These are phyloP conservation scores for Formica selysi DNA, from an alignment of 1,140 invertebrate genomes.

Conservation along the genomic window DNA sequence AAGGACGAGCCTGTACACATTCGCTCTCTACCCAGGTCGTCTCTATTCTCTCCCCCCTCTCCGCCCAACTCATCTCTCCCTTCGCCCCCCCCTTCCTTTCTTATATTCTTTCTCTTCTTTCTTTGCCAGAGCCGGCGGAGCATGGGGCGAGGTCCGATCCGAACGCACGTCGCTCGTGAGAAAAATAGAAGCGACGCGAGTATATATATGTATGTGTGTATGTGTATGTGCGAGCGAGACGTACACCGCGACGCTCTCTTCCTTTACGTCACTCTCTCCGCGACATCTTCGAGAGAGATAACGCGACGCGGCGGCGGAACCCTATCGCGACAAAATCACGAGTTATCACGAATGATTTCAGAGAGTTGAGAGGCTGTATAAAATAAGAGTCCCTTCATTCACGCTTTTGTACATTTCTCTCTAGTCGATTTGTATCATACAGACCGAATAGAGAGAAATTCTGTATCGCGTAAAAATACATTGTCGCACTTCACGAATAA, in stretches of 20 bases:
- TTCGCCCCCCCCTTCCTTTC: conserved; percentile 23
- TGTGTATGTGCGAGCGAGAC: neutral
- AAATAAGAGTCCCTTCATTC: neutral
- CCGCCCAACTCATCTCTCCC: neutral
- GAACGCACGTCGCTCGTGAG: conserved; percentile 37
- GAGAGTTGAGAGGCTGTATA: neutral
- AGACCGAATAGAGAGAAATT: too few species aligned
- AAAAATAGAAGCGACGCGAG: conserved; percentile 54
- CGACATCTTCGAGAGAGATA: conserved; percentile 9
- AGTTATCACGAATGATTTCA: neutral
- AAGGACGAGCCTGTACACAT: conserved; percentile 50
- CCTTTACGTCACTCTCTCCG: neutral
- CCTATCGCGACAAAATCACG: neutral
- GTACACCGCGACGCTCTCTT: neutral
- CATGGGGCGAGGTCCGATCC: conserved; percentile 47
- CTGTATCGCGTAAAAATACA: too few species aligned
- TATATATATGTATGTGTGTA: neutral
- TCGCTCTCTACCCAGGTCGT: conserved; percentile 49
- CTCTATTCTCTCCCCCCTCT: conserved; percentile 27
- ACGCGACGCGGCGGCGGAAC: neutral
- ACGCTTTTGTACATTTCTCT: neutral
- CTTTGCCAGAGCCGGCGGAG: neutral
- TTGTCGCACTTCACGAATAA: too few species aligned
- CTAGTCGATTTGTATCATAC: too few species aligned
- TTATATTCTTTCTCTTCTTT: conserved; percentile 23